A percentile compares a stretch with the other conserved stretches of the same genome.
These are phyloP conservation scores for Gryllus bimaculatus DNA, from an alignment of 1,140 invertebrate genomes.

Conservation along the genomic window DNA sequence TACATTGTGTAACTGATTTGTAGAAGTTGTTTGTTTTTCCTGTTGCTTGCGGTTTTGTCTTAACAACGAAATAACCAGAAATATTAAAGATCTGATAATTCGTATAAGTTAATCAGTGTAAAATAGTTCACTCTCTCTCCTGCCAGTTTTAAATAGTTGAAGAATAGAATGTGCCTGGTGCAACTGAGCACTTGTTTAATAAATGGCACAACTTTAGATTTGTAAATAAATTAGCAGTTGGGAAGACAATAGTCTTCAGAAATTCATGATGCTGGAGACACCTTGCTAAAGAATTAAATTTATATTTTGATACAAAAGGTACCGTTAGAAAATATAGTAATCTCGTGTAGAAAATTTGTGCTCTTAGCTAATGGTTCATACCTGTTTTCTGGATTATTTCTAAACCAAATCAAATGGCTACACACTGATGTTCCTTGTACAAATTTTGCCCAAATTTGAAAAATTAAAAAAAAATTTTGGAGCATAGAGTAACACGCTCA, in stretches of 20 bases:
- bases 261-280: not conserved
- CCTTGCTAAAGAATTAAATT: not conserved
- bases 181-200: not conserved
- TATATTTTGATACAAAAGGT: not conserved
- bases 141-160: not conserved
- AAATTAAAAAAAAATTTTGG: too few relatives aligned
- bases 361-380: not conserved
- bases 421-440: too few relatives aligned
- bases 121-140: not conserved
- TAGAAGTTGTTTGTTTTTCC: not conserved
- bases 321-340: not conserved
- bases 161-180: not conserved
- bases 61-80: not conserved
- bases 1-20: not conserved
- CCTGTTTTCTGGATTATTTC: too few relatives aligned
- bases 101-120: not conserved
- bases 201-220: not conserved
- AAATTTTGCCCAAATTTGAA: too few relatives aligned
- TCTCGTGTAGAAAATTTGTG: not conserved
- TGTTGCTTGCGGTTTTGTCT: not conserved
- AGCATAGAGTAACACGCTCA: too few relatives aligned
- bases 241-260: not conserved
- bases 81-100: not conserved
- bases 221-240: not conserved
- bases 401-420: too few relatives aligned